A percentile compares a stretch with the other conserved stretches of the same genome.
These are phyloP conservation scores for Agonopterix arenella DNA, from an alignment of 2,888 invertebrate genomes.

Conservation along the genomic window DNA sequence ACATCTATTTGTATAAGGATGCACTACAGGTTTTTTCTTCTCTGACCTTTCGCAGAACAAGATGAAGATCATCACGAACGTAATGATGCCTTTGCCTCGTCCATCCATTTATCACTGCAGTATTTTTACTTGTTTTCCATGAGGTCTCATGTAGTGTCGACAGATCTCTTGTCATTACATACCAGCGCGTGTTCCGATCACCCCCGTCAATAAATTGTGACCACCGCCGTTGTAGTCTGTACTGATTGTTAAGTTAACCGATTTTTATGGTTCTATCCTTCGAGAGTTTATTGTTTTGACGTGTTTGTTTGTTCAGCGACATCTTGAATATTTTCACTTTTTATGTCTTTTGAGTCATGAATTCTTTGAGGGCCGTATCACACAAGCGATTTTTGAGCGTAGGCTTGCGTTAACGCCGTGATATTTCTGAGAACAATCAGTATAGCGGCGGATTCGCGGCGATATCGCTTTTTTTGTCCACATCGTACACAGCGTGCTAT, in stretches of 20 bases:
- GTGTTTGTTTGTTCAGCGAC: slow-evolving; percentile 3
- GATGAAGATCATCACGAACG: slow-evolving; percentile 24
- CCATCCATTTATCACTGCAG: slow-evolving; percentile 61
- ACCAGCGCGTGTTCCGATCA: slow-evolving; percentile 53
- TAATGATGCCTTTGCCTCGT: slow-evolving; percentile 57
- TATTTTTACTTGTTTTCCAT: slow-evolving; percentile 69
- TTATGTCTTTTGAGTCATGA: too few relatives aligned
- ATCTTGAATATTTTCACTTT: too few relatives aligned
- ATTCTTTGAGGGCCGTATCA: too few relatives aligned
- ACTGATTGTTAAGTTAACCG: slow-evolving; percentile 53
- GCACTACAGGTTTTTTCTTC: background rate
- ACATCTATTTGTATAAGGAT: too few relatives aligned
- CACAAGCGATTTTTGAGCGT: too few relatives aligned
- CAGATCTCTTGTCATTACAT: slow-evolving; percentile 71
- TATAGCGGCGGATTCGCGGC: too few relatives aligned
- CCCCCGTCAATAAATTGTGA: slow-evolving; percentile 65
- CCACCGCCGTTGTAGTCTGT: slow-evolving; percentile 54
- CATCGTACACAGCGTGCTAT: too few relatives aligned
- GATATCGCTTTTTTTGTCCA: too few relatives aligned
- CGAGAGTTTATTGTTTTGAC: slow-evolving; percentile 24
- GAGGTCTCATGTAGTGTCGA: slow-evolving; percentile 66
- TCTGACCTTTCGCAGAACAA: slow-evolving; percentile 11
- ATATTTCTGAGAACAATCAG: too few relatives aligned
- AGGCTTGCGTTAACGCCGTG: too few relatives aligned
- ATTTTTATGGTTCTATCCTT: slow-evolving; percentile 49